Evolutionary conservation across 2,888 invertebrate genomes (phyloP), one percentile per base, ranked within the genome.

Genomic region (Bombyx huttoni): DNA sequence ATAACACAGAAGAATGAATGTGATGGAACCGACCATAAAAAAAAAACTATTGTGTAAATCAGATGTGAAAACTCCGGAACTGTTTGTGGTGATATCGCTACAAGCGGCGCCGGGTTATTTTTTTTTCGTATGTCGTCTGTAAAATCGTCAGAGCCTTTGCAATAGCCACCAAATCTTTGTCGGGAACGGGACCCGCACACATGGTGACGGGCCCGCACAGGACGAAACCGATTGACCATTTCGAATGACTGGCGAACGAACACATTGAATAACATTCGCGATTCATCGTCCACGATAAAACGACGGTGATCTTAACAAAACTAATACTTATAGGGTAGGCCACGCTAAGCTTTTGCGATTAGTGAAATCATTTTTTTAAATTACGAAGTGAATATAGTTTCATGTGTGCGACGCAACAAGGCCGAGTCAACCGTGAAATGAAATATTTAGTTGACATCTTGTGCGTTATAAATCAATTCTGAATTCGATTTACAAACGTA

Each of bases 81-180:
- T 55, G 33, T 53, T 58, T 58, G 60, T 57, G 40, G 40, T 12
- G 12, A 40, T 5, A 40, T 40, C 12, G 40, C 24, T 24, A n/a
- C n/a, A 35, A 40, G 67, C 69, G 77, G 78, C 77, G 78, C 79
- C 73, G 71, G 70, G 62, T 62, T 53, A n/a, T 68, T 75, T 69
- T 70, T 40, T 40, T 0, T 8, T 40, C 12, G 12, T 40, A 40
- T 10, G 12, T 40, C 40, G 9, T 5, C 70, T 77, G 80, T 78
- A 72, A 76, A 81, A 74, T 71, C 73, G 81, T 85, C 82, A 77
- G 77, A 79, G 74, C 70, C 78, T 81, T 83, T 77, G 70, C 78
- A 85, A 82, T 69, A 60, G 65, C 75, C 77, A 75, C 76, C 80
- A 82, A 86, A 87, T 84, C 83, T 86, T 82, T 80, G 75, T 70